Evolutionary conservation across 2,113 vertebrate species (phyloP).

Genomic region (Gobio gobio): DNA sequence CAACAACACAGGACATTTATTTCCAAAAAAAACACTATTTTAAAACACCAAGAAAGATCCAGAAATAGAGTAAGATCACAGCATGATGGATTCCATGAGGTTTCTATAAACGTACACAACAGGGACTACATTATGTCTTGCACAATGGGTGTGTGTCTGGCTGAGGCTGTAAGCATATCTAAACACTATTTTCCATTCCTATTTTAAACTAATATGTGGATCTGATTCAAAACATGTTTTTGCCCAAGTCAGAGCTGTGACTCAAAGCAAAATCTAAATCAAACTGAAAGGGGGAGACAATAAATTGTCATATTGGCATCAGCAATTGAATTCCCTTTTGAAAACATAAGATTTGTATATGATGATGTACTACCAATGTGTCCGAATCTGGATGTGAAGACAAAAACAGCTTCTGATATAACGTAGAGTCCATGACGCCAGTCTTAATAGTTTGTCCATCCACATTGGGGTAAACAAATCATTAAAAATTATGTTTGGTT

Average conservation of each 20-base stretch:
- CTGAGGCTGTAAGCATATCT: background rate
- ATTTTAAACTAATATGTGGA: background rate
- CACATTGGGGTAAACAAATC: background rate
- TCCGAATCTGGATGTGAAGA: background rate
- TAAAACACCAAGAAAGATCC: background rate
- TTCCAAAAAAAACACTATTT: background rate
- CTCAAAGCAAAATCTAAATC: conserved; percentile 31
- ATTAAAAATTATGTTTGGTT: background rate
- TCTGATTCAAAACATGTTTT: conserved; percentile 21
- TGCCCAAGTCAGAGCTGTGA: conserved; percentile 7
- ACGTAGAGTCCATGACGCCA: background rate
- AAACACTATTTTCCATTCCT: conserved; percentile 22
- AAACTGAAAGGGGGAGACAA: background rate
- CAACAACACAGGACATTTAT: background rate
- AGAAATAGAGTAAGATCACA: background rate
- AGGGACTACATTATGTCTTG: background rate
- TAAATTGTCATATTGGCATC: conserved; percentile 12
- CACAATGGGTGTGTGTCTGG: conserved; percentile 13
- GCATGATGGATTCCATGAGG: background rate
- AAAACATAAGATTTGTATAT: conserved; percentile 17
- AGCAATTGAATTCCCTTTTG: conserved; percentile 12
- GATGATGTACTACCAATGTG: background rate
- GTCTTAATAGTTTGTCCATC: background rate
- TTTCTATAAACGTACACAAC: background rate
- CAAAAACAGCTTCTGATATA: background rate